A percentile compares a stretch with the other conserved stretches of the same genome.
Conservation (phyloP, 2,797 vertebrate genomes). For the Triplophysa yarkandensis region DNA sequence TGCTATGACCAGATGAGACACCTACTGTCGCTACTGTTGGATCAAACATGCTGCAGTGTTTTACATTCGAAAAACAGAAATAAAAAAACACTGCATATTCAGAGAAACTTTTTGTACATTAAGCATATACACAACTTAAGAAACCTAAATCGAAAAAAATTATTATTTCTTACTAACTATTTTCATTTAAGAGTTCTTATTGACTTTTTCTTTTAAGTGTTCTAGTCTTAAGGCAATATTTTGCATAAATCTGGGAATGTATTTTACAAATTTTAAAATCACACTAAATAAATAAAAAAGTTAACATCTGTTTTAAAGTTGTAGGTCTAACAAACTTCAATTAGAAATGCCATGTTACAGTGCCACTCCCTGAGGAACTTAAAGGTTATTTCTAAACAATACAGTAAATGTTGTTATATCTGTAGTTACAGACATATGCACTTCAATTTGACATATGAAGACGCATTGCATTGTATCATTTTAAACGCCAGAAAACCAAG, state of each 20-base stretch:
- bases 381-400: slow-evolving; percentile 24
- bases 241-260: not conserved
- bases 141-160: not conserved
- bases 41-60: slow-evolving; percentile 22
- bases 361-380: slow-evolving; percentile 43
- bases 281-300: slow-evolving; percentile 4
- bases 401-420: slow-evolving; percentile 15
- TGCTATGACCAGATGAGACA: slow-evolving; percentile 39
- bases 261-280: slow-evolving; percentile 9
- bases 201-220: not conserved
- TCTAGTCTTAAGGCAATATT: not conserved
- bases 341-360: slow-evolving; percentile 36
- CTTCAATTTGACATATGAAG: slow-evolving; percentile 1
- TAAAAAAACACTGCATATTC: not conserved
- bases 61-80: slow-evolving; percentile 19
- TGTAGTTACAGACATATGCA: slow-evolving; percentile 11
- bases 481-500: not conserved
- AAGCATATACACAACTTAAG: not conserved
- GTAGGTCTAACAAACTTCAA: slow-evolving; percentile 42
- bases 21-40: slow-evolving; percentile 17
- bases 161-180: not conserved
- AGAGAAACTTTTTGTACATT: not conserved
- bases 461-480: not conserved
- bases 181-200: not conserved
- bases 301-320: slow-evolving; percentile 21